Percentiles rank a stretch among this genome's conserved stretches.
Conservation (phyloP, 2,888 invertebrate species). For the Nomada ferruginata region DNA sequence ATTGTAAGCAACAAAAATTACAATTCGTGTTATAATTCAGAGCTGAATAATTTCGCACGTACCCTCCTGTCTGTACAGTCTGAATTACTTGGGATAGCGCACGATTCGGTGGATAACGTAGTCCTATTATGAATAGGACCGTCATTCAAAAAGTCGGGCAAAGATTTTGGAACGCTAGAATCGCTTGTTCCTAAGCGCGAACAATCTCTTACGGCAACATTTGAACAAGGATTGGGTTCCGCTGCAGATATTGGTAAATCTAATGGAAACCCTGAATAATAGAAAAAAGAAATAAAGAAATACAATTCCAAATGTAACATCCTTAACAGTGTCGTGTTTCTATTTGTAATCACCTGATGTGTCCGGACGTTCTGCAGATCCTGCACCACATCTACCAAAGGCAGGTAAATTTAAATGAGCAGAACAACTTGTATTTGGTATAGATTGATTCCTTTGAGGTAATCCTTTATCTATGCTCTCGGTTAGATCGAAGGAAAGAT, state of each 20-base stretch:
- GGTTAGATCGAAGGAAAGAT: constrained; percentile 76
- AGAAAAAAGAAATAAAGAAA: background rate
- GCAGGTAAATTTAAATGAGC: constrained; percentile 72
- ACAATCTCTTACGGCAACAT: constrained; percentile 62
- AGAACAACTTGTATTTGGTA: constrained; percentile 48
- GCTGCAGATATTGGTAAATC: constrained; percentile 76
- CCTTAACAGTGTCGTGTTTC: background rate
- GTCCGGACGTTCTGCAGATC: constrained; percentile 69
- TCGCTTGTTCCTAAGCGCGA: constrained; percentile 70
- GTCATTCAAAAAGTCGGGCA: constrained; percentile 90
- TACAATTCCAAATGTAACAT: background rate
- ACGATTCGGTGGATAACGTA: constrained; percentile 66
- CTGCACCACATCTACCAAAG: constrained; percentile 63
- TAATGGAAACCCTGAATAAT: constrained; percentile 76
- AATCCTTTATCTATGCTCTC: constrained; percentile 71
- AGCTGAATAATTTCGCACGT: constrained; percentile 25
- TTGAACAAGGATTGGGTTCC: constrained; percentile 67
- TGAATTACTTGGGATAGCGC: constrained; percentile 61
- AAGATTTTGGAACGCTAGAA: constrained; percentile 85
- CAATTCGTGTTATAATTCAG: background rate
- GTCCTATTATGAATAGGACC: constrained; percentile 86
- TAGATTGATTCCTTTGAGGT: constrained; percentile 48
- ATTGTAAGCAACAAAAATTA: background rate
- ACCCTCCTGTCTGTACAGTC: constrained; percentile 70
- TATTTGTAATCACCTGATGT: constrained; percentile 66